Evolutionary conservation across 30 jellyfish, hydroid and myxozoan species (phyloP), one percentile per base, ranked within the genome.

Genomic region (Turritopsis dohrnii): DNA sequence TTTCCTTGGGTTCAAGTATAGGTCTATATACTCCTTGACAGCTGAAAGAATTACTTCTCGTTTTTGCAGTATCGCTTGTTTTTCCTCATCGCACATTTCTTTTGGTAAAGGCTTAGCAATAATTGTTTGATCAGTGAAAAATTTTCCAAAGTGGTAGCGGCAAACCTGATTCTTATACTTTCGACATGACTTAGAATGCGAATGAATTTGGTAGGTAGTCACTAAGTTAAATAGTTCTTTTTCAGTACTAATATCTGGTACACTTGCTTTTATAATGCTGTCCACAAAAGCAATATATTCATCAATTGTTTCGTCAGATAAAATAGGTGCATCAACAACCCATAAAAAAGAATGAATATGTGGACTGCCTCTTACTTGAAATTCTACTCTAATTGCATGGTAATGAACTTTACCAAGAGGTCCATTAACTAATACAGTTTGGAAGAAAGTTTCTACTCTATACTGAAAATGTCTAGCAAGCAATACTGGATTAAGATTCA

Each of bases 331-430:
- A 74, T 74, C 65, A 29, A 29, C 27, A 9, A 74, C 83, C 83
- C 83, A 74, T 21, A 74, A 30, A 74, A 74, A 74, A 3, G 75
- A 74, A 74, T 74, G 73, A 28, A 74, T 74, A 74, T 66, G 76
- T 17, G 29, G 27, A 8, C n/a, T n/a, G n/a, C n/a, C n/a, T n/a
- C n/a, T n/a, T n/a, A n/a, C n/a, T n/a, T n/a, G 76, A 66, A 21
- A 66, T 66, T 66, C 76, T 66, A 66, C 76, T 66, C 16, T 66
- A 66, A 66, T 66, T 66, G 29, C 76, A 66, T 66, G 76, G 76
- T 66, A 66, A 21, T 66, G 17, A 66, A 66, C 76, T 66, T 66
- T 66, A 66, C 76, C 17, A 66, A 17, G 76, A 21, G 29, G 76
- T 3, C 76, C 17, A 26, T 1, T 21, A 66, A 66, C 76, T 66